These are phyloP conservation scores for Cuniculus paca DNA, from an alignment of 2,797 vertebrate genomes.

Conservation along the genomic window DNA sequence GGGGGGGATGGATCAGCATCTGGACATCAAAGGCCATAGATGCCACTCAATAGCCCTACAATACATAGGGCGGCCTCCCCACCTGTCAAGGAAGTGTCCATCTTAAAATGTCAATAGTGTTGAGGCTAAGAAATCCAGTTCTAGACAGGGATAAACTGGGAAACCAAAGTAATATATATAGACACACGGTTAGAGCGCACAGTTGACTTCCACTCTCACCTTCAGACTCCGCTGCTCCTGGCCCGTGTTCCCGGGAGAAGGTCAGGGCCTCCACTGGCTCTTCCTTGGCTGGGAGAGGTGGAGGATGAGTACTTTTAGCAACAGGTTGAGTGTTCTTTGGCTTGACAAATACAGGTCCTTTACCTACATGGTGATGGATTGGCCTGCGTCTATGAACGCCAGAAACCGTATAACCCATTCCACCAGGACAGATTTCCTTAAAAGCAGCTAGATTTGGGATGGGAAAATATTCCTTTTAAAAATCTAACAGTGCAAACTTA, in stretches of 20 bases:
- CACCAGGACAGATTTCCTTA: constrained; percentile 99
- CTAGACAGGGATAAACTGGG: constrained; percentile 31
- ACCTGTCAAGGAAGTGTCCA: not conserved
- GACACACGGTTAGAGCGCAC: constrained; percentile 48
- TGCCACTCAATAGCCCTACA: not conserved
- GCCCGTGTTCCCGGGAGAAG: constrained; percentile 91
- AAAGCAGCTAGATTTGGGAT: constrained; percentile 95
- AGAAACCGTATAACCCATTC: constrained; percentile 99
- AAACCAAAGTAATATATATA: constrained; percentile 80
- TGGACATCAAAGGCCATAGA: not conserved
- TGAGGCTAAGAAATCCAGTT: not conserved
- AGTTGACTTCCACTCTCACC: constrained; percentile 88
- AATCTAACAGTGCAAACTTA: constrained; percentile 91
- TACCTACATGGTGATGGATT: constrained; percentile 92
- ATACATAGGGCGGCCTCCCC: not conserved
- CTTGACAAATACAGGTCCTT: constrained; percentile 91
- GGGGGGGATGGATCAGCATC: not conserved
- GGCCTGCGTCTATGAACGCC: constrained; percentile 93
- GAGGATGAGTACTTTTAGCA: constrained; percentile 91
- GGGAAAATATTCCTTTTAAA: constrained; percentile 92
- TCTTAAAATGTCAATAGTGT: not conserved
- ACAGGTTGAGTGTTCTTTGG: constrained; percentile 92
- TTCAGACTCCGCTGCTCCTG: constrained; percentile 90
- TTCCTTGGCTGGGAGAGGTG: constrained; percentile 94
- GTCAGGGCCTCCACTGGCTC: constrained; percentile 95